Evolutionary conservation across 1,140 invertebrate species (phyloP).

Genomic region (Drosophila sp.): DNA sequence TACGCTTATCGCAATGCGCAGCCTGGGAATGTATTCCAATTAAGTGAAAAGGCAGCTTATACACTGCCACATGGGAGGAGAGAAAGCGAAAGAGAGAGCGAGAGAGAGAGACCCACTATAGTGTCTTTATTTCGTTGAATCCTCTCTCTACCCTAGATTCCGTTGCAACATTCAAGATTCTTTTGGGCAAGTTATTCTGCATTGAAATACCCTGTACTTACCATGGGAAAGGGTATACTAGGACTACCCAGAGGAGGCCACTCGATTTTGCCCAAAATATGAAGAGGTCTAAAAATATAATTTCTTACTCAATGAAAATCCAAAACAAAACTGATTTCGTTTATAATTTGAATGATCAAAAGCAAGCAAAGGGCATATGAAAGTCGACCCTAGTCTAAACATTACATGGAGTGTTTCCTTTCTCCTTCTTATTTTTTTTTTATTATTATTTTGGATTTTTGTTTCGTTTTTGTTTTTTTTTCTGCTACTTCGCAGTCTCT

Average conservation of each 20-base stretch:
- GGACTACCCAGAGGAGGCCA: no score
- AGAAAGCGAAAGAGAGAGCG: background rate
- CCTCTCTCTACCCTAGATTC: background rate
- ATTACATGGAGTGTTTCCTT: slow-evolving; percentile 15
- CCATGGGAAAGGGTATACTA: background rate
- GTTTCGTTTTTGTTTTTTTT: slow-evolving; percentile 12
- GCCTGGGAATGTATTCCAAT: slow-evolving; percentile 51
- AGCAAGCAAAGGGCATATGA: background rate
- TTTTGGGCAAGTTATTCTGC: slow-evolving; percentile 9
- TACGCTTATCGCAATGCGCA: slow-evolving; percentile 48
- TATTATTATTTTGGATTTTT: slow-evolving; percentile 7
- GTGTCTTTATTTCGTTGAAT: background rate
- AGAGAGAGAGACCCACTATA: background rate
- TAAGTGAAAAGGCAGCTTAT: slow-evolving; percentile 58
- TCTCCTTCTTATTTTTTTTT: slow-evolving; percentile 3
- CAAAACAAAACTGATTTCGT: no score
- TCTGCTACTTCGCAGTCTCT: slow-evolving; percentile 14
- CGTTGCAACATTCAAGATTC: slow-evolving; percentile 5
- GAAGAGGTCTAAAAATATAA: no score
- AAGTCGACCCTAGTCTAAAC: background rate
- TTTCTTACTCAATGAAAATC: no score
- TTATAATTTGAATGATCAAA: no score
- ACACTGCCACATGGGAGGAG: slow-evolving; percentile 7
- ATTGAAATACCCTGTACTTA: background rate
- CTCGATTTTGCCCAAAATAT: no score